Conservation (phyloP, 53 echinoderm and acorn worm species). For the Henricia sp. region DNA sequence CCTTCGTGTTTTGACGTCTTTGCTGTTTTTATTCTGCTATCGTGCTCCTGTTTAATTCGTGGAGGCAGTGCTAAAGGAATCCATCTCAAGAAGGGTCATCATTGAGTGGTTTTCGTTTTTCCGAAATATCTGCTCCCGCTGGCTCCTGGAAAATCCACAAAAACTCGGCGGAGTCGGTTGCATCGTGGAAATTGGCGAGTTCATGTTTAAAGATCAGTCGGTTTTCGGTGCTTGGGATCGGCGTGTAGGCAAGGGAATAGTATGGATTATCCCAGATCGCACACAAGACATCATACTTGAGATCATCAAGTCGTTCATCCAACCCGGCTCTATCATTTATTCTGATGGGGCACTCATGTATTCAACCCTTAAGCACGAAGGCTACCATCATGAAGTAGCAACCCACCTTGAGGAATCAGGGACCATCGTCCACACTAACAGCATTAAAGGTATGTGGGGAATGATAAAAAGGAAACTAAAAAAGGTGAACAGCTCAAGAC, state of each 20-base stretch:
- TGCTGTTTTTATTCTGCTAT: constrained; percentile 17
- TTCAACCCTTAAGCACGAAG: constrained; percentile 6
- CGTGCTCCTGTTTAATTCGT: constrained; percentile 22
- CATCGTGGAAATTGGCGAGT: constrained; percentile 42
- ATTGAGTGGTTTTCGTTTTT: constrained; percentile 24
- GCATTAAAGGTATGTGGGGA: constrained; percentile 32
- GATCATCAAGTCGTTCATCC: constrained; percentile 17
- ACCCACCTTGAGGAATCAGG: not conserved
- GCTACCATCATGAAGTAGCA: constrained; percentile 29
- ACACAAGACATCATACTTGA: not conserved
- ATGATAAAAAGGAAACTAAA: constrained; percentile 5
- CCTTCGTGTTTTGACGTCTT: not conserved
- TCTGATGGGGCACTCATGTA: constrained; percentile 22
- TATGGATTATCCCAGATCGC: constrained; percentile 2
- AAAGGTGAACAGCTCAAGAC: not conserved
- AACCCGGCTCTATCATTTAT: constrained; percentile 23
- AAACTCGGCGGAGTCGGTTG: constrained; percentile 17
- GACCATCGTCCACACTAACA: constrained; percentile 1
- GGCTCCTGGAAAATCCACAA: constrained; percentile 24
- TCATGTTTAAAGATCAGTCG: constrained; percentile 31
- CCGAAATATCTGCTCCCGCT: constrained; percentile 24
- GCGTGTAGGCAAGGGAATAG: constrained; percentile 7
- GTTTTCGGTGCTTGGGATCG: constrained; percentile 50
- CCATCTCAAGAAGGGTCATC: not conserved
- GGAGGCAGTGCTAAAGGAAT: not conserved